Evolutionary conservation across 2,888 invertebrate genomes (phyloP), one percentile per base, ranked within the genome.

Genomic region (Xestia xanthographa): DNA sequence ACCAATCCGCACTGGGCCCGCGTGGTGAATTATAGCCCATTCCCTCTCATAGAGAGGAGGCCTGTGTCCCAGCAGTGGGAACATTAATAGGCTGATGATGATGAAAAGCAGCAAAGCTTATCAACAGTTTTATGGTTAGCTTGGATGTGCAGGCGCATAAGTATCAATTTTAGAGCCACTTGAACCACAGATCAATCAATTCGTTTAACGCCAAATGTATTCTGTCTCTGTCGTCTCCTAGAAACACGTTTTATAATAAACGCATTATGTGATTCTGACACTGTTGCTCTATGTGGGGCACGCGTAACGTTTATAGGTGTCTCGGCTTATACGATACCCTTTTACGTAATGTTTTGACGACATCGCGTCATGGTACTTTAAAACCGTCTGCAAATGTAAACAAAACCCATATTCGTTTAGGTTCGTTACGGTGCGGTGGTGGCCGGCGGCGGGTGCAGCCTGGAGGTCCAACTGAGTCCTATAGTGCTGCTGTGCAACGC

Each of bases 381-480:
- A 53, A 22, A 26, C 26, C 53, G 14, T 56, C 17, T 29, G 29
- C 8, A 29, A 58, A 8, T 58, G 20, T 58, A 29, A 29, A 60
- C 20, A 29, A 60, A 60, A 9, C 34, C 60, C 20, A 20, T 34
- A 26, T n/a, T n/a, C 4, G 41, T 41, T 2, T 53, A 72, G 72
- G 73, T 95, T 5, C 91, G 93, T 0, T 96, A 96, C 88, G 77
- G 81, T 5, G 91, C 94, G 0, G 90, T 96, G 5, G 90, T 91
- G 29, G 94, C 92, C 0, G 95, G 95, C 29, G 95, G 95, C 53
- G 96, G 96, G 0, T 96, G 95, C 83, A 89, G 93, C 12, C 89
- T 96, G 17, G 91, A 93, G 84, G 77, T 94, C 68, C 92, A 90
- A 66, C 87, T 96, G 45, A 88, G 91, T 48, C 95, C 96, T 0